Conservation (phyloP, 1,140 invertebrate genomes). For the Centruroides sculpturatus region DNA sequence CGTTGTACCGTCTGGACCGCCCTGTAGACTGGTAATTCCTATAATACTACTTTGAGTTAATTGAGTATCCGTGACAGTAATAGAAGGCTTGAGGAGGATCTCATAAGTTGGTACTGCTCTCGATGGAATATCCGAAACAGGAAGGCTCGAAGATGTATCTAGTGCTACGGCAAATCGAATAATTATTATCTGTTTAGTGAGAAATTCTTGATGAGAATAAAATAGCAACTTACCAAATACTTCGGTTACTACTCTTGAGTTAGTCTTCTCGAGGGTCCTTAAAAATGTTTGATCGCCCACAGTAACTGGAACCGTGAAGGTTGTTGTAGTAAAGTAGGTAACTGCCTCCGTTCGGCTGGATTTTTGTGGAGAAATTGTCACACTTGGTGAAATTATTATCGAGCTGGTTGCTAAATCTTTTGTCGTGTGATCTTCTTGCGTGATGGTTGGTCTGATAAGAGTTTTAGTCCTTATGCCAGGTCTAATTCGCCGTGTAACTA, state of each 20-base stretch:
- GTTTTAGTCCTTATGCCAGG: too few relatives aligned
- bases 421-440: too few relatives aligned
- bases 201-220: not conserved
- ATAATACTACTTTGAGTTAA: too few relatives aligned
- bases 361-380: not conserved
- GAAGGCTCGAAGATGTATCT: not conserved
- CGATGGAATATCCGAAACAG: not conserved
- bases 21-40: not conserved
- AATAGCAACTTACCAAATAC: conserved; percentile 1
- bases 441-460: too few relatives aligned
- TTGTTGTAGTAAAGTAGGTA: conserved; percentile 20
- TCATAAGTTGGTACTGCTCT: not conserved
- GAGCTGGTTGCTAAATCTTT: conserved; percentile 1
- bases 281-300: conserved; percentile 7
- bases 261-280: conserved; percentile 18
- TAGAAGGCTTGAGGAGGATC: not conserved
- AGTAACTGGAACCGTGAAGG: conserved; percentile 20
- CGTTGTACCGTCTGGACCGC: not conserved
- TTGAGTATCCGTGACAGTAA: too few relatives aligned
- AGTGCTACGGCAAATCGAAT: not conserved
- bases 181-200: not conserved
- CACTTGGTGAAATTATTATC: not conserved
- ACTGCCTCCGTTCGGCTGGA: conserved; percentile 5
- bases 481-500: too few relatives aligned
- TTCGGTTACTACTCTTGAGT: conserved; percentile 17